Evolutionary conservation across 2,797 vertebrate species (phyloP).

Genomic region (Labeo calbasu): DNA sequence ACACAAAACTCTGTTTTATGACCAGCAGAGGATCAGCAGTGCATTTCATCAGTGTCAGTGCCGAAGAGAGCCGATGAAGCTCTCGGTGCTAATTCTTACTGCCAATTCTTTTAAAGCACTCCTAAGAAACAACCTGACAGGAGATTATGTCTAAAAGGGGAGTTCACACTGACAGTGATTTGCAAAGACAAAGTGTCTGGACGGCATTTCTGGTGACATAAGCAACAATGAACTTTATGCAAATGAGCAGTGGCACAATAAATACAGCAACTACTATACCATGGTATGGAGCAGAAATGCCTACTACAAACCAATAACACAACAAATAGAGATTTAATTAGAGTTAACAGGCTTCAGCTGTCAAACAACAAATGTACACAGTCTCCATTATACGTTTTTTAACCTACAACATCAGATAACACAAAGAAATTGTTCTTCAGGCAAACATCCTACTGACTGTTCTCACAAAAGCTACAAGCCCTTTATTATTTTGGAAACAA

Average conservation of each 20-base stretch:
- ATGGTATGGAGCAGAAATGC: neutral
- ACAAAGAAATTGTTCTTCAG: neutral
- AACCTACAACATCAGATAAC: constrained; percentile 9
- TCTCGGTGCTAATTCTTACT: neutral
- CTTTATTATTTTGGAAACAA: constrained; percentile 23
- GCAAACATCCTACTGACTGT: constrained; percentile 9
- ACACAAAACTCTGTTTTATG: neutral
- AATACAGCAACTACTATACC: neutral
- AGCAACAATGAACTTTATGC: neutral
- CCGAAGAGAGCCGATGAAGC: neutral
- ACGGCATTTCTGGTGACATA: neutral
- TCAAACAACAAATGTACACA: neutral
- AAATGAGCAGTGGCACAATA: neutral
- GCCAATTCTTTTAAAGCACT: constrained; percentile 1
- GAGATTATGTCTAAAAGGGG: constrained; percentile 1
- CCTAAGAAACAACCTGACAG: neutral
- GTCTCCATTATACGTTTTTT: neutral
- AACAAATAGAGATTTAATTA: neutral
- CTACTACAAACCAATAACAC: neutral
- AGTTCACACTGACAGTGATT: neutral
- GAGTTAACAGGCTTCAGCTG: neutral
- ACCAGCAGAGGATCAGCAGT: neutral
- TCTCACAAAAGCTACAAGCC: neutral
- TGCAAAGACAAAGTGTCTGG: neutral
- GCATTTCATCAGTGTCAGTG: constrained; percentile 8